Evolutionary conservation across 1,140 invertebrate species (phyloP).

Genomic region (Aphis craccivora): DNA sequence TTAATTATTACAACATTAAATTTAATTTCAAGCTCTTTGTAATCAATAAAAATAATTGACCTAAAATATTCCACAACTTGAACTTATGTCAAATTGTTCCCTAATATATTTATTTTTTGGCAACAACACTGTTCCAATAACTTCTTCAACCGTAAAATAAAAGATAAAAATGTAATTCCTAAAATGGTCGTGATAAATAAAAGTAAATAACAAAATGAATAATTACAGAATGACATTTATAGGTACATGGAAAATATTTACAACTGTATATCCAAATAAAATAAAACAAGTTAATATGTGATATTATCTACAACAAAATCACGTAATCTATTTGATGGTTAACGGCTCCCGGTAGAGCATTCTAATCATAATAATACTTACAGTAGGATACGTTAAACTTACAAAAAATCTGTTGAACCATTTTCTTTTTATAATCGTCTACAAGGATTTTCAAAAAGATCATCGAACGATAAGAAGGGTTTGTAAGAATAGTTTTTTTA

Average conservation of each 20-base stretch:
- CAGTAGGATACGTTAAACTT: neutral
- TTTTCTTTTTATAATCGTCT: neutral
- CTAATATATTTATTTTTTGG: neutral
- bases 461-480: neutral
- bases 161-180: neutral
- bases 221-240: neutral
- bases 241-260: neutral
- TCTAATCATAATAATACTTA: neutral
- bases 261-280: neutral
- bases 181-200: neutral
- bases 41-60: neutral
- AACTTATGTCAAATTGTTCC: neutral
- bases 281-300: neutral
- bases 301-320: neutral
- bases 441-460: neutral
- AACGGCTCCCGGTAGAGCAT: neutral
- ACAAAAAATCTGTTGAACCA: neutral
- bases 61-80: neutral
- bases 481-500: neutral
- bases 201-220: neutral
- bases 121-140: neutral
- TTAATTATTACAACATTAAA: neutral
- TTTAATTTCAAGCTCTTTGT: neutral
- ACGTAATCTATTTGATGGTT: neutral
- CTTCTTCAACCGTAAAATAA: neutral